Evolutionary conservation across 92 coral and sea anemone species (phyloP).

Genomic region (Palythoa heliodiscus): DNA sequence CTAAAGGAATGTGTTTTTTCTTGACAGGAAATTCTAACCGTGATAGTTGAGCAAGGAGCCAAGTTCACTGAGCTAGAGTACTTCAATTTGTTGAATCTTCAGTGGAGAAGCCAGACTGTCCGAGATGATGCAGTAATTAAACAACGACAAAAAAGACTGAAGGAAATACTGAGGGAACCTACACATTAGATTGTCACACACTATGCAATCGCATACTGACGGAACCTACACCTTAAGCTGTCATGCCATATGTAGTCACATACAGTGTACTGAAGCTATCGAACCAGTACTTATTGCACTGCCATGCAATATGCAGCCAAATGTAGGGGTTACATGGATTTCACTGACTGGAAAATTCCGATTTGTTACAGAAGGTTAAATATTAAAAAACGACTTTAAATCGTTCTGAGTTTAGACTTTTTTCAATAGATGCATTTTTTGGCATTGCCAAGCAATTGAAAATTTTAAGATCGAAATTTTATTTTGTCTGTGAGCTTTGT

Average conservation of each 20-base stretch:
- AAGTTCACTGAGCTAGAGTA: constrained; percentile 88
- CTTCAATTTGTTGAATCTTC: constrained; percentile 74
- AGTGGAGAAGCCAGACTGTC: constrained; percentile 91
- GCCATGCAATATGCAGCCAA: not conserved
- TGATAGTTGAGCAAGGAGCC: constrained; percentile 95
- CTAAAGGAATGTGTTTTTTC: not conserved
- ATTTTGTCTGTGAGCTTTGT: no score
- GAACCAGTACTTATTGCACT: not conserved
- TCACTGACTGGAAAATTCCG: no score
- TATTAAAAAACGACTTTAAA: no score
- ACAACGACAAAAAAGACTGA: constrained; percentile 75
- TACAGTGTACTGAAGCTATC: not conserved
- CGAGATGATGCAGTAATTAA: constrained; percentile 80
- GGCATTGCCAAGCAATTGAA: no score
- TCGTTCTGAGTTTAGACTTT: no score
- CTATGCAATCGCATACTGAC: not conserved
- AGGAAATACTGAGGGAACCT: constrained; percentile 79
- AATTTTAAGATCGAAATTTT: no score
- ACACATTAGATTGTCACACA: not conserved
- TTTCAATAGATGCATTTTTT: no score
- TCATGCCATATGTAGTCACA: not conserved
- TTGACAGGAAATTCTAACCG: constrained; percentile 80
- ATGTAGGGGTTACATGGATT: no score
- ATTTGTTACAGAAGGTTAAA: no score
- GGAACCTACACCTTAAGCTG: not conserved